Conservation (phyloP, 1,140 invertebrate species). For the Drosophila erecta region DNA sequence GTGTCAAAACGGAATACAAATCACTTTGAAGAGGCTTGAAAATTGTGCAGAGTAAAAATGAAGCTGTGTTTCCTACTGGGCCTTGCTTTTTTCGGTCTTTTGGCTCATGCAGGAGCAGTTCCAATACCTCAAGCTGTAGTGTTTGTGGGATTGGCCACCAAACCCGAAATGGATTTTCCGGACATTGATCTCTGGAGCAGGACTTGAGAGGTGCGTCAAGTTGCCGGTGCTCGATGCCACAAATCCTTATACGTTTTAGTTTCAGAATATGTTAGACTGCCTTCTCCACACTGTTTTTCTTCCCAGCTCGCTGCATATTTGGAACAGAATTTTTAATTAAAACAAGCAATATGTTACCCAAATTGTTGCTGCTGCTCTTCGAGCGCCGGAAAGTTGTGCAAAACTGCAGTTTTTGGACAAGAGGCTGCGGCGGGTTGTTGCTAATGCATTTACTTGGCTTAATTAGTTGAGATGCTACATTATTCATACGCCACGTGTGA, state of each 20-base stretch:
- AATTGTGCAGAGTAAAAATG: neutral
- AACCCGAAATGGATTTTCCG: conserved; percentile 3
- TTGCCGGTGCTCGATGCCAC: neutral
- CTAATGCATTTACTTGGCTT: conserved; percentile 64
- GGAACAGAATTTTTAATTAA: conserved; percentile 55
- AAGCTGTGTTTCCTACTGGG: neutral
- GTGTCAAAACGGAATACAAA: neutral
- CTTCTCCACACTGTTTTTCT: neutral
- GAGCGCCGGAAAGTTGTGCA: conserved; percentile 9
- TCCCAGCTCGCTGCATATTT: conserved; percentile 2
- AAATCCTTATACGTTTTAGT: neutral
- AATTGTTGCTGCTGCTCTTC: conserved; percentile 33
- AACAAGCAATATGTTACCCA: conserved; percentile 54
- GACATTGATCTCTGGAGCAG: conserved; percentile 1
- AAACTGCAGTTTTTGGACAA: conserved; percentile 33
- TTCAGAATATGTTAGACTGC: neutral
- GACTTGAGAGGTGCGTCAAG: neutral
- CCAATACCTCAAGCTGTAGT: too few species aligned
- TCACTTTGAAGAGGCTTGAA: neutral
- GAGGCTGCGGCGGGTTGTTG: conserved; percentile 35
- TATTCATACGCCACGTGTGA: conserved; percentile 72
- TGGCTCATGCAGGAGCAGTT: neutral
- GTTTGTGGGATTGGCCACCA: neutral
- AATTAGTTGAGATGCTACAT: conserved; percentile 73
- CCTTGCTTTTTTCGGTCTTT: neutral